Percentiles rank a stretch among this genome's conserved stretches.
These are phyloP conservation scores for Phalacrocorax aristotelis DNA, from an alignment of 2,113 vertebrate genomes.

Conservation along the genomic window DNA sequence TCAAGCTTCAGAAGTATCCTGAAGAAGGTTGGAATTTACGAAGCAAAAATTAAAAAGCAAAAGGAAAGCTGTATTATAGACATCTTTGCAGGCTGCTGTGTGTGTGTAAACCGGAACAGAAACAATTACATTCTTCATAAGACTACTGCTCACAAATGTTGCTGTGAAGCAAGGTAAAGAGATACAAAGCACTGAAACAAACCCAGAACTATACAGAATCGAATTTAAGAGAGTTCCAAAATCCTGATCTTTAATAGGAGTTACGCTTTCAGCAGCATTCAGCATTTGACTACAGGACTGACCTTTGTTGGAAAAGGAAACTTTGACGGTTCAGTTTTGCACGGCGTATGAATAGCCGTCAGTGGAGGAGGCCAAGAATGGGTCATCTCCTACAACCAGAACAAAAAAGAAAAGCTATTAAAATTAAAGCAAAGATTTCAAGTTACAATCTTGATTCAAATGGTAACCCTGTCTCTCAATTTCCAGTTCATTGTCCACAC, in stretches of 20 bases:
- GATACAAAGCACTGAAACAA: not conserved
- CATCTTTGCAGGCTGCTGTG: not conserved
- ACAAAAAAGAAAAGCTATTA: not conserved
- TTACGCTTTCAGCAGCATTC: not conserved
- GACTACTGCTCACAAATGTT: not conserved
- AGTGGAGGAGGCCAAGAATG: constrained; percentile 97
- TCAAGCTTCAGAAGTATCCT: not conserved
- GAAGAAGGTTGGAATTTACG: not conserved
- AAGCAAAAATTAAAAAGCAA: not conserved
- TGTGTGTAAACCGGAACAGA: not conserved
- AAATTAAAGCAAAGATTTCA: not conserved
- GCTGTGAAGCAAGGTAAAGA: not conserved
- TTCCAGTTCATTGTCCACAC: not conserved
- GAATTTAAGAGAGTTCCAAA: not conserved
- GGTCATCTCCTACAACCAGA: constrained; percentile 91
- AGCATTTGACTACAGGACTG: constrained; percentile 60
- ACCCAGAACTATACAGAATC: not conserved
- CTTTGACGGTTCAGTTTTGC: constrained; percentile 98
- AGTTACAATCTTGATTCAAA: not conserved
- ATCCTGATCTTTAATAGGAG: not conserved
- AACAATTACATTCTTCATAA: not conserved
- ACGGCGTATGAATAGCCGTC: constrained; percentile 98
- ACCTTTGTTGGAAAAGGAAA: constrained; percentile 99
- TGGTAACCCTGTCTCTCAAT: not conserved
- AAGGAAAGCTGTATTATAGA: not conserved